Percentiles rank a stretch among this genome's conserved stretches.
Evolutionary conservation across 1,140 invertebrate species (phyloP).

Genomic region (Psix sp.): DNA sequence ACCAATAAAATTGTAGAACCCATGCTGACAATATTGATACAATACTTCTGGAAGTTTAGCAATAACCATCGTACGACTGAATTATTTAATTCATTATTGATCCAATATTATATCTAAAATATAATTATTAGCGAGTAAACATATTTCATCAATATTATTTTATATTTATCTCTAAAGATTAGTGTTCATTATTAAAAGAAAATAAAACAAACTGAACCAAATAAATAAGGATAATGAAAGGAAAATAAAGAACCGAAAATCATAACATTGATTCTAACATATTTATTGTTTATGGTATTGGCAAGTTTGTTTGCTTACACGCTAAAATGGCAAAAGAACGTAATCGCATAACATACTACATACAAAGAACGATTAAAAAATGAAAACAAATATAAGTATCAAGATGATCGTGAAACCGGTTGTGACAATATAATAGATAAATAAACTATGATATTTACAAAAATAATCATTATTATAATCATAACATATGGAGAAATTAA

Average conservation of each 20-base stretch:
- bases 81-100: too few species aligned
- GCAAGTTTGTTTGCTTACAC: conserved; percentile 75
- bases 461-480: conserved; percentile 63
- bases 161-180: too few species aligned
- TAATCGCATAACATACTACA: conserved; percentile 67
- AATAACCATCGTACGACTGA: too few species aligned
- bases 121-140: too few species aligned
- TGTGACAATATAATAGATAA: conserved; percentile 65
- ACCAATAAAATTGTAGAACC: too few species aligned
- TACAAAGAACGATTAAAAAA: conserved; percentile 66
- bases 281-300: conserved; percentile 74
- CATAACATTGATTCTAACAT: conserved; percentile 69
- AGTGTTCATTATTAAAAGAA: too few species aligned
- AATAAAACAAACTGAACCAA: background rate
- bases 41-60: too few species aligned
- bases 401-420: conserved; percentile 55
- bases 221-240: conserved; percentile 21
- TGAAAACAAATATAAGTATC: conserved; percentile 61
- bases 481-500: conserved; percentile 54
- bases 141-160: too few species aligned
- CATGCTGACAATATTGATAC: too few species aligned
- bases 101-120: too few species aligned
- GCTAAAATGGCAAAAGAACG: conserved; percentile 70
- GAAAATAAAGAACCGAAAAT: conserved; percentile 54
- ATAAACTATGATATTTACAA: conserved; percentile 74